Conservation (phyloP, 1,140 invertebrate genomes). For the Microplitis mediator region DNA sequence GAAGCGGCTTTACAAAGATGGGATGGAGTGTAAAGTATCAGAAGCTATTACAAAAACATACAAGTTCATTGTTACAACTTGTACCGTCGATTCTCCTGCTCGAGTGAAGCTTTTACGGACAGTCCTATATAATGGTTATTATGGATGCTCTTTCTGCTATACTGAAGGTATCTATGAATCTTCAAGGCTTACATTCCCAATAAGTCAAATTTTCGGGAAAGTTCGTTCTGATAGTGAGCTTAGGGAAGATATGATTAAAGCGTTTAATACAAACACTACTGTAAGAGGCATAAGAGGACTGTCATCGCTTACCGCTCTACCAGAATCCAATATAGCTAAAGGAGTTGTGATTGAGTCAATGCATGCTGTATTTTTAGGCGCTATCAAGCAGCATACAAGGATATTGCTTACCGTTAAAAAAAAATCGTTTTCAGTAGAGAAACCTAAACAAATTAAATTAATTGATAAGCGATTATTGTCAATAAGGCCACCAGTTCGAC, state of each 20-base stretch:
- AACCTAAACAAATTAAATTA: background rate
- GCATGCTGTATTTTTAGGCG: background rate
- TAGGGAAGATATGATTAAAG: background rate
- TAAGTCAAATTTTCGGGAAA: background rate
- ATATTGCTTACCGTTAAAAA: background rate
- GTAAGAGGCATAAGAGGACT: background rate
- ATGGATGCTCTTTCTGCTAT: constrained; percentile 21
- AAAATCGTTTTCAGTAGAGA: background rate
- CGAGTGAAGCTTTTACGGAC: background rate
- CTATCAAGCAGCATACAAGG: constrained; percentile 5
- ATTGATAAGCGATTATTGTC: constrained; percentile 4
- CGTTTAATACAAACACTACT: background rate
- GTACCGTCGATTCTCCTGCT: constrained; percentile 14
- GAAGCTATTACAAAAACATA: background rate
- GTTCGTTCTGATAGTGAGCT: background rate
- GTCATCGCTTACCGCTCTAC: background rate
- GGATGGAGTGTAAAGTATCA: background rate
- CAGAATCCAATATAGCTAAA: background rate
- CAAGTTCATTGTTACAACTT: constrained; percentile 11
- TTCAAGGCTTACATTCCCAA: constrained; percentile 2
- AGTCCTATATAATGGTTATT: constrained; percentile 18
- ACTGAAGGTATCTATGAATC: background rate
- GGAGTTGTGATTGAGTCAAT: background rate
- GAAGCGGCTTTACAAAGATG: background rate
- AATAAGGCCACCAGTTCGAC: constrained; percentile 12